Conservation (phyloP, 2,113 vertebrate species). For the Sturnira hondurensis region DNA sequence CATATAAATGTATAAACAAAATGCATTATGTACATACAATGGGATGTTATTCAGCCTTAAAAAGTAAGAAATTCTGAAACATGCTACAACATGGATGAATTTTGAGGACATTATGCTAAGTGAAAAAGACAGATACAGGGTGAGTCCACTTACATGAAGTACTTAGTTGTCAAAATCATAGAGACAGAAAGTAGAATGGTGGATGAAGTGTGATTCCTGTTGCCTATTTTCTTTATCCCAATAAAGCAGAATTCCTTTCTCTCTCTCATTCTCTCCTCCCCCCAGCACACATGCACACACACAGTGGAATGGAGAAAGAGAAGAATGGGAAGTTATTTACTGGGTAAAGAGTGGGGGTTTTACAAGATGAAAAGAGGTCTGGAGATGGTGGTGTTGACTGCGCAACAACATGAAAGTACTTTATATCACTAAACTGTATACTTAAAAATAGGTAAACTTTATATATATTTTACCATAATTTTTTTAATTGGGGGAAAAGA, state of each 20-base stretch:
- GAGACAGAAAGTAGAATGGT: background rate
- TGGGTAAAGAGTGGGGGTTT: background rate
- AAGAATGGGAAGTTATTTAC: background rate
- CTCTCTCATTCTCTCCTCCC: background rate
- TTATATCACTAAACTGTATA: background rate
- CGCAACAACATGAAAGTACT: background rate
- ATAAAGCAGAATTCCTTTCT: background rate
- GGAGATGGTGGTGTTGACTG: background rate
- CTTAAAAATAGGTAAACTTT: background rate
- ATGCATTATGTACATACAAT: background rate
- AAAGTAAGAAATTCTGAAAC: background rate
- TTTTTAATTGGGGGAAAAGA: background rate
- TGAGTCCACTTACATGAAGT: background rate
- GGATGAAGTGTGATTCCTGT: background rate
- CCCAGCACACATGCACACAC: background rate
- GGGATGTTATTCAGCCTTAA: background rate
- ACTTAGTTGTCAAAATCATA: background rate
- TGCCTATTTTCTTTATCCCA: background rate
- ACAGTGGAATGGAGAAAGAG: background rate
- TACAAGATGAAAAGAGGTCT: background rate
- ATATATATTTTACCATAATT: background rate
- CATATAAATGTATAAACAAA: background rate
- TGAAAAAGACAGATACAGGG: background rate
- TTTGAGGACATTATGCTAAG: background rate
- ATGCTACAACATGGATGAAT: background rate